phyloP scores from a whole-genome alignment of 2,113 vertebrate species.

The Gallinago jamesoni region DNA sequence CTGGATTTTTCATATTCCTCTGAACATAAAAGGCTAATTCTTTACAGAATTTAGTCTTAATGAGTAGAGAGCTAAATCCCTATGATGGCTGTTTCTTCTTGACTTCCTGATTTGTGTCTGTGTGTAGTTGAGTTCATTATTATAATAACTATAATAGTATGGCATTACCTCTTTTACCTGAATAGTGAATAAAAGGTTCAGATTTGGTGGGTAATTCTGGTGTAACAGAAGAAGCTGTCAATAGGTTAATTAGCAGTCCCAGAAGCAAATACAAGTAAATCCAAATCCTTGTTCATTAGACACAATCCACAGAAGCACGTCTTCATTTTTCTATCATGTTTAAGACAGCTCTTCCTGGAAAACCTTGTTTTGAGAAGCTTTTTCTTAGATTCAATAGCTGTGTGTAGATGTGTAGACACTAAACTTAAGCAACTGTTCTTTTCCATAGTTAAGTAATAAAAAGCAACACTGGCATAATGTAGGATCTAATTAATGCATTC shows the following conservation, averaged over 20 bases:
- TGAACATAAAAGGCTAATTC: background rate
- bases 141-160: background rate
- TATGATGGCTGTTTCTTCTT: background rate
- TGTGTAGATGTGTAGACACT: background rate
- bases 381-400: background rate
- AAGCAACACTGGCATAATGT: background rate
- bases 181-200: background rate
- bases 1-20: background rate
- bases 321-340: background rate
- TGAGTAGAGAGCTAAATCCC: background rate
- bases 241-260: background rate
- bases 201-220: background rate
- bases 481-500: slow-evolving; percentile 32
- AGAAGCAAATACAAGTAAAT: background rate
- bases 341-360: background rate
- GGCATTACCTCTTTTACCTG: background rate
- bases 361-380: background rate
- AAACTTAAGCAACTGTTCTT: background rate
- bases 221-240: background rate
- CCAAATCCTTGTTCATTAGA: background rate
- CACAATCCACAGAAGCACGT: background rate
- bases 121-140: background rate
- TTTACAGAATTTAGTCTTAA: background rate
- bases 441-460: background rate
- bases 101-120: background rate